A percentile compares a stretch with the other conserved stretches of the same genome.
These are phyloP conservation scores for Tryphoninae sp. DNA, from an alignment of 2,888 invertebrate species.

Conservation along the genomic window DNA sequence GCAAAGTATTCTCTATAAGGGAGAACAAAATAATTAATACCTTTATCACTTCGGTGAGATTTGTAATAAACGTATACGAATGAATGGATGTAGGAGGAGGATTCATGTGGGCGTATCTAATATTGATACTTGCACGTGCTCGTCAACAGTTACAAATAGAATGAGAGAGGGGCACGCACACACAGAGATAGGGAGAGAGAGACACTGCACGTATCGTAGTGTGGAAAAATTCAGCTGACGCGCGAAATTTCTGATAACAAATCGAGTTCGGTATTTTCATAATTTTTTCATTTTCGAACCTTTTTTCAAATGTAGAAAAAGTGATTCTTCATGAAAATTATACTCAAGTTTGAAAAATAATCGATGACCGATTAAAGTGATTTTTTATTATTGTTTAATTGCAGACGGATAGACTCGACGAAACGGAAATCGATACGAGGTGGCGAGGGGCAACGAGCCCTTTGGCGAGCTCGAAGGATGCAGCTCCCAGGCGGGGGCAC, in stretches of 20 bases:
- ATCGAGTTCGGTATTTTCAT: no score
- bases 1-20: no score
- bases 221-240: no score
- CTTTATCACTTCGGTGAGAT: no score
- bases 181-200: no score
- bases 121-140: conserved; percentile 42
- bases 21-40: no score
- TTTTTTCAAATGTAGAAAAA: no score
- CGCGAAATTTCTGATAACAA: no score
- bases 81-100: conserved; percentile 26
- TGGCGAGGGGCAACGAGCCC: conserved; percentile 80
- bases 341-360: not conserved
- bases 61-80: not conserved
- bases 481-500: conserved; percentile 81
- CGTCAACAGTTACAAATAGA: not conserved
- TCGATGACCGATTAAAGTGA: not conserved
- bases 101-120: conserved; percentile 21
- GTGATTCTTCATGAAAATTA: not conserved
- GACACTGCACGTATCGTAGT: no score
- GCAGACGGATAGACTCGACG: conserved; percentile 72
- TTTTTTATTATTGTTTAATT: conserved; percentile 61
- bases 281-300: no score
- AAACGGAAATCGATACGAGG: conserved; percentile 78
- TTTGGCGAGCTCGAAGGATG: conserved; percentile 81
- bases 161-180: no score